Base-by-base conservation (phyloP, 1,140 invertebrate genomes). In the Semibalanus balanoides region DNA sequence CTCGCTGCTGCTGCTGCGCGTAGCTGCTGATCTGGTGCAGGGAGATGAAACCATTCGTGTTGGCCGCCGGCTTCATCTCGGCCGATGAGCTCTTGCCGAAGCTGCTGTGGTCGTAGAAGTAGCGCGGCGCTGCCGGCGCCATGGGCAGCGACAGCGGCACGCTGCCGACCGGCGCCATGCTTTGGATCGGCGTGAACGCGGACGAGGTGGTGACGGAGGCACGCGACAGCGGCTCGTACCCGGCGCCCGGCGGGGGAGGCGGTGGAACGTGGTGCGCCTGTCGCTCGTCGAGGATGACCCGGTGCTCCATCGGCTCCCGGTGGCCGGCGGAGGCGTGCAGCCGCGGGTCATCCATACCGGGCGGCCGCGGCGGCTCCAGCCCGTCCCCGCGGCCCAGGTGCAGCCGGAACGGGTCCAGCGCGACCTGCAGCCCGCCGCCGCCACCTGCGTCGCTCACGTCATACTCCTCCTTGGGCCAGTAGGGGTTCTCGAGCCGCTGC, bases 11-110 rank as follows among this genome's bases (percentile, higher is more conserved):
- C 83, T 96, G 94, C 83, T 95, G 93, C 78, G 95, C 94, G 85
- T 97, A 97, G 84, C 97, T 98, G 81, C 95, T 89, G 81, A 98
- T 97, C 85, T 97, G 95, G 85, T 97, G 94, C 75, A 98, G 87
- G 78, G 94, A 96, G 81, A 98, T 95, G 80, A 97, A 87, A 83
- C 97, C 95, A 83, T 96, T 96, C 74, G 95, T 94, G 84, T 95
- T 96, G 77, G 83, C 81, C 81, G 90, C 92, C 76, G 90, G 83
- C 81, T 84, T 81, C 7, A 80, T 78, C 73, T 81, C 81, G 81
- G 35, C 35, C 35, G 35, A 5, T 17, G 35, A 5, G 35, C 35
- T 40, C 51, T 64, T 64, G 51, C 14, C 89, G 86, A 93, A 93
- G 80, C 92, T 92, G 80, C 97, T 89, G 30, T 94, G 93, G 82